These are phyloP conservation scores for Struthio camelus DNA, from an alignment of 2,113 vertebrate species.

Conservation along the genomic window DNA sequence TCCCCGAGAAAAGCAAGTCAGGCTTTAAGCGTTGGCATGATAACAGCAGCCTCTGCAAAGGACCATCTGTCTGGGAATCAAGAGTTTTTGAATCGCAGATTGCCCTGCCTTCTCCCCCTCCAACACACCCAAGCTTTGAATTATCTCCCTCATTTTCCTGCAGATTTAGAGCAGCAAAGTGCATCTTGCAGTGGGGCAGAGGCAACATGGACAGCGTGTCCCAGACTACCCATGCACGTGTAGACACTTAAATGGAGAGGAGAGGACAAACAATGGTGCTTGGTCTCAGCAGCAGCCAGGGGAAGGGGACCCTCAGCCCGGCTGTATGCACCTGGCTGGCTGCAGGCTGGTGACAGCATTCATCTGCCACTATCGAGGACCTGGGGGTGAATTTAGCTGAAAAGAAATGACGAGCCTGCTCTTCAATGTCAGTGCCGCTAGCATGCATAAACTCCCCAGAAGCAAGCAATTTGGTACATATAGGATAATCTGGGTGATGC, in stretches of 20 bases:
- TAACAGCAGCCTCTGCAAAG: background rate
- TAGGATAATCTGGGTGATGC: background rate
- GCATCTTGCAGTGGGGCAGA: background rate
- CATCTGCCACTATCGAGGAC: background rate
- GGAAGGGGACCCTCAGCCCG: no score
- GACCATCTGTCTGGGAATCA: background rate
- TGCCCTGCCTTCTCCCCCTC: background rate
- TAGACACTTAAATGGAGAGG: background rate
- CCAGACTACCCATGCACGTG: background rate
- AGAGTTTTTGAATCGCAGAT: background rate
- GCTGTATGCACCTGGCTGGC: background rate
- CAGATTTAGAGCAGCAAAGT: background rate
- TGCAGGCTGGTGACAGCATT: background rate
- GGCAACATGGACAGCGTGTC: background rate
- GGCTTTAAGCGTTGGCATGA: accelerated
- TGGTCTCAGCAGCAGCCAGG: background rate
- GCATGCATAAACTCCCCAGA: accelerated
- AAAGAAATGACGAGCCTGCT: background rate
- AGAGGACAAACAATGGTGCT: background rate
- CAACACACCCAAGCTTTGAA: background rate
- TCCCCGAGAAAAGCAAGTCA: background rate
- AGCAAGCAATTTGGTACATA: background rate
- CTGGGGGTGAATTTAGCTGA: background rate
- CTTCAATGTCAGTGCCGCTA: background rate
- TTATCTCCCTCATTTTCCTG: background rate